Conservation (phyloP, 2,797 vertebrate species). For the Gymnoscopelus braueri region DNA sequence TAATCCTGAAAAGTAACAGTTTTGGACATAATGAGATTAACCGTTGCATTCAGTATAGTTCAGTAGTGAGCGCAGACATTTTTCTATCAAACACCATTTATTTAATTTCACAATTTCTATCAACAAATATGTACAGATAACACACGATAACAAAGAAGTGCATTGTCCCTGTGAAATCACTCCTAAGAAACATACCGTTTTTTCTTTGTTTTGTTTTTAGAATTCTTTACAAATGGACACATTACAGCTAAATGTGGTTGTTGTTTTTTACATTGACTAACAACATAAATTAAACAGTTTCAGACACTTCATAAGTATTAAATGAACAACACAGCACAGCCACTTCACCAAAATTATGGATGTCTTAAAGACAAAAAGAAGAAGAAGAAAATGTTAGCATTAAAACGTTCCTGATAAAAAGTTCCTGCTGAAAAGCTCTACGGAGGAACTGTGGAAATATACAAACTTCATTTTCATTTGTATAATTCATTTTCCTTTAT, state of each 20-base stretch:
- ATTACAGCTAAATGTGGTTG: constrained; percentile 59
- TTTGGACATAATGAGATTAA: too few relatives aligned
- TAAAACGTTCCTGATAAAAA: constrained; percentile 30
- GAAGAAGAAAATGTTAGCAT: constrained; percentile 31
- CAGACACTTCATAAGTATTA: constrained; percentile 34
- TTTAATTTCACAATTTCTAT: constrained; percentile 73
- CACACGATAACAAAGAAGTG: constrained; percentile 47
- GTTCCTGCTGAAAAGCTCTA: constrained; percentile 22
- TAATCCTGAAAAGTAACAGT: too few relatives aligned
- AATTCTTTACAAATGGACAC: constrained; percentile 62
- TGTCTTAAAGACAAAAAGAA: constrained; percentile 12
- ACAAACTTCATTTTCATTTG: constrained; percentile 22
- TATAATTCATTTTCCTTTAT: constrained; percentile 33
- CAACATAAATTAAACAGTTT: constrained; percentile 68
- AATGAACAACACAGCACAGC: constrained; percentile 20
- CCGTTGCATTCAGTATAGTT: too few relatives aligned
- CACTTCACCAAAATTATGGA: constrained; percentile 30
- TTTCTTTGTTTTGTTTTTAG: not conserved
- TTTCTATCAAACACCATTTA: constrained; percentile 73
- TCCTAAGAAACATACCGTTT: constrained; percentile 24
- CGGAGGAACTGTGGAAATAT: constrained; percentile 11
- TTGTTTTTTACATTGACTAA: constrained; percentile 46
- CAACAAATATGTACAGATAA: constrained; percentile 76
- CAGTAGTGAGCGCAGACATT: not conserved
- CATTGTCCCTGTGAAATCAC: constrained; percentile 44